phyloP scores from a whole-genome alignment of 2,888 invertebrate genomes.

The Tenthredo mesomela region DNA sequence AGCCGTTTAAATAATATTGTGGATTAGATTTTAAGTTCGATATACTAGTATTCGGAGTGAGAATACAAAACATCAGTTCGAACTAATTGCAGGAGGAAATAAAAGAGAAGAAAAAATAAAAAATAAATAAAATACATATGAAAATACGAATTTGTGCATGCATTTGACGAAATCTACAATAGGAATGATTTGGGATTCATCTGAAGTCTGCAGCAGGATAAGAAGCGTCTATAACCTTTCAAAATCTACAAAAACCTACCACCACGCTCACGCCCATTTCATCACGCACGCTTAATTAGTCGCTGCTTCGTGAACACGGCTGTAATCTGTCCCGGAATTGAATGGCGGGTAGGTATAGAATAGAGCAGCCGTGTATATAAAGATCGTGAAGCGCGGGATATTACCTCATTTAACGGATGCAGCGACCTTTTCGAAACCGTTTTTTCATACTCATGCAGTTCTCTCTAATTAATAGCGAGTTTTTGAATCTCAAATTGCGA shows the following conservation, averaged over 20 bases:
- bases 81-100: neutral
- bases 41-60: neutral
- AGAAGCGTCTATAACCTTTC: neutral
- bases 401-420: neutral
- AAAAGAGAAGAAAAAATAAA: neutral
- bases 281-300: conserved; percentile 31
- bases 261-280: neutral
- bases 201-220: neutral
- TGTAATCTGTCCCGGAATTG: neutral
- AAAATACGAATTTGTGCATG: neutral
- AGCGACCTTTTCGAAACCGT: neutral
- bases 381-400: neutral
- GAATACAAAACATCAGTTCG: neutral
- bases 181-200: neutral
- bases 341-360: neutral
- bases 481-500: neutral
- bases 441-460: neutral
- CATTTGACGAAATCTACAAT: neutral
- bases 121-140: neutral
- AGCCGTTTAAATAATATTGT: neutral
- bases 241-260: neutral
- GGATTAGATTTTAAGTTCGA: neutral
- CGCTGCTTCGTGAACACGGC: neutral
- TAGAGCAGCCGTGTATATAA: neutral
- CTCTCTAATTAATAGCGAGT: neutral